Evolutionary conservation across 1,140 invertebrate genomes (phyloP), one percentile per base, ranked within the genome.

Genomic region (Papilio helenus): DNA sequence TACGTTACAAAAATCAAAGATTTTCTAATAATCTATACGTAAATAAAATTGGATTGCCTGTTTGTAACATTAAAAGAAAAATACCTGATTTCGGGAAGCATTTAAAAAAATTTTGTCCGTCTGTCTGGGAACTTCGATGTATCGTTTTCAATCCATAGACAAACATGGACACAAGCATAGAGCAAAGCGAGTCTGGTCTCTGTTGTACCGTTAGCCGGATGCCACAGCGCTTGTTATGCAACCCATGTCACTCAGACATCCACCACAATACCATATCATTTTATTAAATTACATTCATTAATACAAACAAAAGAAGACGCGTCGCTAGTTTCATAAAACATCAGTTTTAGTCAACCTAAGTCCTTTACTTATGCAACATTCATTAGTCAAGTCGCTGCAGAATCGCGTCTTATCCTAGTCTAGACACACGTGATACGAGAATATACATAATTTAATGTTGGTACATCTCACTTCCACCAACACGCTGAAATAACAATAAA

Each of bases 141-240:
- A 8, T 18, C 9, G 3, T 42, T n/a, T 72, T 39, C 39, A 42
- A 44, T 39, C 8, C 16, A 42, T 14, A 42, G 26, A 42, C 7
- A 42, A 39, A 72, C n/a, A 49, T 49, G 16, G 46, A 10, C 18
- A 42, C 14, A 44, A 72, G n/a, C 71, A 72, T 79, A 80, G 71
- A 83, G 61, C 26, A 74, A 83, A 83, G 80, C 82, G 83, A 81
- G 61, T 82, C 81, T 73, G 71, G 74, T 72, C 78, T 84, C 83
- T 82, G 85, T 80, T 81, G 85, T 91, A 84, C 92, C 92, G 92
- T 92, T 92, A 93, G 82, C 85, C 89, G 90, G 89, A 92, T 86
- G 85, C 87, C 85, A 82, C 79, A 82, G 83, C 83, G 86, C 88
- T 93, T 87, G 89, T 92, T 91, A 93, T 92, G 91, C 90, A 93